These are phyloP conservation scores for Fregetta grallaria DNA, from an alignment of 2,113 vertebrate species.

Conservation along the genomic window DNA sequence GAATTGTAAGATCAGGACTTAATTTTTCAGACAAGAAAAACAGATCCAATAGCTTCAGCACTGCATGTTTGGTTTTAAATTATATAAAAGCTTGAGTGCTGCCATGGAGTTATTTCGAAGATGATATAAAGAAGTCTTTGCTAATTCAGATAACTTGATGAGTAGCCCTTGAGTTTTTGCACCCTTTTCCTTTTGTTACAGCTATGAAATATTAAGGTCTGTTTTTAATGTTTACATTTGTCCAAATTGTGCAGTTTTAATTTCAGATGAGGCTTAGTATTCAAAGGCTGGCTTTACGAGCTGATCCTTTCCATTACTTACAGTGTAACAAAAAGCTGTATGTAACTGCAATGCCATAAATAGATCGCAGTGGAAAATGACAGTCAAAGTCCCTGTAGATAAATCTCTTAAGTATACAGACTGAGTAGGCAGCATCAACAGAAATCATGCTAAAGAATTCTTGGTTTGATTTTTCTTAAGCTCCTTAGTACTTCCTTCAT, in stretches of 20 bases:
- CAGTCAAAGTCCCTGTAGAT: background rate
- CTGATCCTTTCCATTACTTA: background rate
- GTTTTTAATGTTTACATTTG: background rate
- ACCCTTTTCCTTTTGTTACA: background rate
- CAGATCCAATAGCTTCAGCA: background rate
- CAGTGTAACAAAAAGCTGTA: background rate
- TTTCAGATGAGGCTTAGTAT: background rate
- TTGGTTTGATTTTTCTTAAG: background rate
- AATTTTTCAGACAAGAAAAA: background rate
- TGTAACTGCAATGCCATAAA: background rate
- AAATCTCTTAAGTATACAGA: background rate
- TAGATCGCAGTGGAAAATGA: slow-evolving; percentile 4
- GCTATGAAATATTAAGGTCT: background rate
- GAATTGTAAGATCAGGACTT: background rate
- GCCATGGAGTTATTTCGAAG: background rate
- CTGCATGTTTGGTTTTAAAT: background rate
- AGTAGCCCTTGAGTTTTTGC: background rate
- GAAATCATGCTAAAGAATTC: background rate
- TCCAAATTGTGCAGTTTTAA: background rate
- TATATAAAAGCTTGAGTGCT: background rate
- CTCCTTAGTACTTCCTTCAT: background rate
- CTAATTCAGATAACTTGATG: background rate
- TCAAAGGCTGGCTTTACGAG: background rate
- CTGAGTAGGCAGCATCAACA: background rate
- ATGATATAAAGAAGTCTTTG: background rate